phyloP scores from a whole-genome alignment of 2,888 invertebrate species.

The Rhagophthalmus giganteus region DNA sequence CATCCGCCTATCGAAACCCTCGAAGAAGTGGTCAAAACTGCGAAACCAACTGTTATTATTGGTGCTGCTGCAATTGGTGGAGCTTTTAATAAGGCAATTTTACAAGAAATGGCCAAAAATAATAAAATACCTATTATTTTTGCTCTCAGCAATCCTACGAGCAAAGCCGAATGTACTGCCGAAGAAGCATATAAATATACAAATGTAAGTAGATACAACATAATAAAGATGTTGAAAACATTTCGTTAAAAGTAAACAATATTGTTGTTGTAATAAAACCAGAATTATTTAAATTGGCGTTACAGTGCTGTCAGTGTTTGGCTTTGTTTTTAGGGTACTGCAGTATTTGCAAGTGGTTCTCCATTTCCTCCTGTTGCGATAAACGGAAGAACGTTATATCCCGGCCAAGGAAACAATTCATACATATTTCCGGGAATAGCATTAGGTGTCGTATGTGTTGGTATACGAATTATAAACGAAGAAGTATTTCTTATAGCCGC shows the following conservation, averaged over 20 bases:
- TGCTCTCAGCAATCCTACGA: constrained; percentile 97
- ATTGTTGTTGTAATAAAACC: not conserved
- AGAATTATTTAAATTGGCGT: too few relatives aligned
- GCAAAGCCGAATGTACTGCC: constrained; percentile 99
- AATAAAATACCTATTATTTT: constrained; percentile 92
- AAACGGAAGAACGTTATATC: constrained; percentile 77
- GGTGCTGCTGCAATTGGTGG: constrained; percentile 93
- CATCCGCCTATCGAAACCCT: constrained; percentile 76
- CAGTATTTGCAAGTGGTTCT: constrained; percentile 94
- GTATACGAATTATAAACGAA: constrained; percentile 87
- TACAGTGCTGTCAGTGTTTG: too few relatives aligned
- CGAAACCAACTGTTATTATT: constrained; percentile 89
- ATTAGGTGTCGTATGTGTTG: constrained; percentile 85
- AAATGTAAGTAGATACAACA: constrained; percentile 66
- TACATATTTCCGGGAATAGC: constrained; percentile 98
- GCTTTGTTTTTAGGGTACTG: constrained; percentile 71
- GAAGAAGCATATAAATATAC: constrained; percentile 90
- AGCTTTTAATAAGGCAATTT: constrained; percentile 88
- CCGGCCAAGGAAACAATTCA: constrained; percentile 98
- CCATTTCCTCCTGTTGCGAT: constrained; percentile 87
- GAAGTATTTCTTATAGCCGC: constrained; percentile 91
- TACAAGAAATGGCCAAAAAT: constrained; percentile 81
- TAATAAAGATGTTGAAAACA: too few relatives aligned
- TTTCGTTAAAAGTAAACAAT: not conserved
- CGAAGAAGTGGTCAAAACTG: constrained; percentile 74